Evolutionary conservation across 2,888 invertebrate genomes (phyloP), one percentile per base, ranked within the genome.

Genomic region (Lapara coniferarum): DNA sequence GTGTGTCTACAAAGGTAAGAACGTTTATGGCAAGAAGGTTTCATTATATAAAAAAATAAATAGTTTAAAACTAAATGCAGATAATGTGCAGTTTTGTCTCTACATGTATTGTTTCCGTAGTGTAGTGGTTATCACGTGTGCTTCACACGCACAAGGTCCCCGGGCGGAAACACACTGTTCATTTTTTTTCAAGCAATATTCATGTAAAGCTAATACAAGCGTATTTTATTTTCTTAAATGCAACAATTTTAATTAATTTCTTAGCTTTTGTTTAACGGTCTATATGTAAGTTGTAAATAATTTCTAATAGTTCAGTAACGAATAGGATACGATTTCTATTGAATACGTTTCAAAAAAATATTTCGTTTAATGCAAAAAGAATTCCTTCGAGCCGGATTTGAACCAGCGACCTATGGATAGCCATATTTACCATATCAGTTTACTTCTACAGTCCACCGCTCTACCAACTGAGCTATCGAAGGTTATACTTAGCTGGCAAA

Each of bases 101-200:
- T 0, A 0, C 0, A 7, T 0, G 0, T 3, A 25, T 53, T 19
- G 95, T 95, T 95, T 95, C 94, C 95, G 95, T 95, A 95, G 95
- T 95, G 95, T 95, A 95, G 95, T 94, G 95, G 95, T 95, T 95
- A 95, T 95, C 95, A 95, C 95, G 95, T 95, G 95, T 95, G 95
- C 95, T 95, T 96, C 95, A 95, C 95, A 95, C 95, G 95, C 95
- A 95, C 95, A 95, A 95, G 94, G 94, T 89, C 95, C 95, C 94
- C 95, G 95, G 95, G 95, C 95, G 95, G 95, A 95, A 94, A 94
- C 94, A 95, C 2, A 53, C 30, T 56, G n/a, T 37, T 6, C n/a
- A 0, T 66, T 46, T 66, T 68, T 67, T 25, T 25, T 25, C 25
- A 25, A 25, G 25, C 25, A 25, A 25, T 25, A 25, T 25, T 25